Conservation (phyloP, 2,888 invertebrate species). For the Protodeltote pygarga region DNA sequence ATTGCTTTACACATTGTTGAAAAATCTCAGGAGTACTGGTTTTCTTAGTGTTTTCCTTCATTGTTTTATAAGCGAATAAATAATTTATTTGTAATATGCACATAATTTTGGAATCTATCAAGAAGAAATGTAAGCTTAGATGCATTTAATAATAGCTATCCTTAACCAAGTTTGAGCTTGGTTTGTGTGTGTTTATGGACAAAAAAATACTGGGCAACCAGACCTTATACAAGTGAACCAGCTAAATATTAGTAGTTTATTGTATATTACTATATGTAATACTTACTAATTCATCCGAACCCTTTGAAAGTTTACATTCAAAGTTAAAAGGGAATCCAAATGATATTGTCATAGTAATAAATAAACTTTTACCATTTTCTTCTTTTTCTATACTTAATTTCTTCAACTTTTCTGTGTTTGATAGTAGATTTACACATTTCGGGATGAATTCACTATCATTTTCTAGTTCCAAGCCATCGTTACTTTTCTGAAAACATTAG, state of each 20-base stretch:
- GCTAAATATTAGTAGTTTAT: too few species aligned
- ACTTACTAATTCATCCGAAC: constrained; percentile 68
- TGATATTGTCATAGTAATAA: constrained; percentile 52
- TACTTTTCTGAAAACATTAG: constrained; percentile 64
- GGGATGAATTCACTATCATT: constrained; percentile 56
- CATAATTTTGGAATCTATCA: too few species aligned
- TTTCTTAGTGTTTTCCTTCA: too few species aligned
- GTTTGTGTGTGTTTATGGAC: too few species aligned
- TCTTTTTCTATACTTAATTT: constrained; percentile 46
- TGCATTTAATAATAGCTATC: too few species aligned
- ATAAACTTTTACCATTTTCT: constrained; percentile 45
- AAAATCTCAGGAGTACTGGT: too few species aligned
- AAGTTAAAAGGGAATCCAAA: constrained; percentile 63
- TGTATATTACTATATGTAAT: not conserved
- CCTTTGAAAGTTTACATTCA: constrained; percentile 56
- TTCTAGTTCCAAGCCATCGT: constrained; percentile 61
- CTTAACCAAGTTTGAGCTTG: too few species aligned
- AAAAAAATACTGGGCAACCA: not conserved
- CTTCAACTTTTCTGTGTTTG: constrained; percentile 57
- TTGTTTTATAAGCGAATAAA: too few species aligned
- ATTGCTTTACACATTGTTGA: too few species aligned
- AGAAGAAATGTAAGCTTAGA: too few species aligned
- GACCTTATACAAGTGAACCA: not conserved
- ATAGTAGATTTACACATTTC: constrained; percentile 62
- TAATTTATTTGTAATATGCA: too few species aligned